Evolutionary conservation across 23 tunicate genomes (phyloP).

Genomic region (Ascidia mentula): DNA sequence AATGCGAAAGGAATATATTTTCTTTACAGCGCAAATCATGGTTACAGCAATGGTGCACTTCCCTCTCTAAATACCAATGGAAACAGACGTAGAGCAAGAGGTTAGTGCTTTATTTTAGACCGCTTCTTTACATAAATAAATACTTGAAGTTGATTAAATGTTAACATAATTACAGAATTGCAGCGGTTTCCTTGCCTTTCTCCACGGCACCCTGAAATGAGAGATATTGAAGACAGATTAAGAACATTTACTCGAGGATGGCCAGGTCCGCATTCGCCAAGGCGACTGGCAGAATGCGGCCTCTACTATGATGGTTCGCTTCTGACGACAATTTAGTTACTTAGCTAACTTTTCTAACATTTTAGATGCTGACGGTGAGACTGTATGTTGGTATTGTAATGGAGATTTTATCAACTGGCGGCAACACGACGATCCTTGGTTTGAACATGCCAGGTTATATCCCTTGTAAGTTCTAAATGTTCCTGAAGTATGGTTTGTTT

Average conservation of each 20-base stretch:
- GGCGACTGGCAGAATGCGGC: not conserved
- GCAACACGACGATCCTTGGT: conserved; percentile 26
- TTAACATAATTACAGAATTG: too few relatives aligned
- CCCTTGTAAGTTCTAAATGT: not conserved
- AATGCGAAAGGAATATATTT: too few relatives aligned
- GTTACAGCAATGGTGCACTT: too few relatives aligned
- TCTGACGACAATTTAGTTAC: too few relatives aligned
- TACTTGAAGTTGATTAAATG: too few relatives aligned
- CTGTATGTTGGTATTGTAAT: conserved; percentile 39
- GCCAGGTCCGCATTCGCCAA: not conserved
- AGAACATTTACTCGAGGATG: not conserved
- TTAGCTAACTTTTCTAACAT: too few relatives aligned
- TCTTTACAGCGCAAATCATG: too few relatives aligned
- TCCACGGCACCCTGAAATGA: not conserved
- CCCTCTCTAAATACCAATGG: too few relatives aligned
- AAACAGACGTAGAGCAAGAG: too few relatives aligned
- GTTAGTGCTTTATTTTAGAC: too few relatives aligned
- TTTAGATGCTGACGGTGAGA: conserved; percentile 25
- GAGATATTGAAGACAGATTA: not conserved
- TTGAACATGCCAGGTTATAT: not conserved
- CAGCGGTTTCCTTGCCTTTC: not conserved
- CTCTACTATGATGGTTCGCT: not conserved
- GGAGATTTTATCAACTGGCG: conserved; percentile 49
- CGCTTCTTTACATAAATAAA: too few relatives aligned
- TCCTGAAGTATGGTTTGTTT: not conserved